A percentile compares a stretch with the other conserved stretches of the same genome.
phyloP scores from a whole-genome alignment of 2,888 invertebrate species.

The Podabrus alpinus region DNA sequence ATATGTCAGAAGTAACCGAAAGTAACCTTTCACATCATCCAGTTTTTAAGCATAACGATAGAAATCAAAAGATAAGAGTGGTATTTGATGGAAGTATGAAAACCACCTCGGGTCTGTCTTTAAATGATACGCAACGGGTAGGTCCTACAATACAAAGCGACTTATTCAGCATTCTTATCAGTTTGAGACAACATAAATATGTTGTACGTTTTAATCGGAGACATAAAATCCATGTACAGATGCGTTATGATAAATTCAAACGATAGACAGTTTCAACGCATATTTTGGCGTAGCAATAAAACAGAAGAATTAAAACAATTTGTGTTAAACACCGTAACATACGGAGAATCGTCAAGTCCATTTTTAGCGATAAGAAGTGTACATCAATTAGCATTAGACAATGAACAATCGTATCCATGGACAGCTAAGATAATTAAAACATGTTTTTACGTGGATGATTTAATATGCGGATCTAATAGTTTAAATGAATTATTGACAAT shows the following conservation, averaged over 20 bases:
- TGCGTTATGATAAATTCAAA: constrained; percentile 36
- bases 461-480: constrained; percentile 13
- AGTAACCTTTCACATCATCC: constrained; percentile 25
- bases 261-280: constrained; percentile 34
- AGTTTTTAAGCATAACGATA: constrained; percentile 23
- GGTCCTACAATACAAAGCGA: constrained; percentile 31
- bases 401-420: constrained; percentile 24
- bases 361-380: constrained; percentile 34
- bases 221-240: constrained; percentile 41
- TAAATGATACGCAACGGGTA: constrained; percentile 22
- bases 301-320: constrained; percentile 22
- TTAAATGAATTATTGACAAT: not conserved
- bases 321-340: constrained; percentile 35
- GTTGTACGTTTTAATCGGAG: constrained; percentile 39
- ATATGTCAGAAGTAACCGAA: no score
- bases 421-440: constrained; percentile 14
- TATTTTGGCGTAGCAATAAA: constrained; percentile 31
- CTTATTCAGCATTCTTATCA: constrained; percentile 35
- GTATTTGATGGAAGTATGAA: constrained; percentile 27
- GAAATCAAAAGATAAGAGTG: constrained; percentile 28
- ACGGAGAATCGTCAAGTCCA: constrained; percentile 32
- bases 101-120: constrained; percentile 19
- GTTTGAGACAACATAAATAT: constrained; percentile 38
- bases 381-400: constrained; percentile 27
- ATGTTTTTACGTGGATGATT: constrained; percentile 36